Base-by-base conservation (phyloP, 2,888 invertebrate species). In the Corythucha ciliata region DNA sequence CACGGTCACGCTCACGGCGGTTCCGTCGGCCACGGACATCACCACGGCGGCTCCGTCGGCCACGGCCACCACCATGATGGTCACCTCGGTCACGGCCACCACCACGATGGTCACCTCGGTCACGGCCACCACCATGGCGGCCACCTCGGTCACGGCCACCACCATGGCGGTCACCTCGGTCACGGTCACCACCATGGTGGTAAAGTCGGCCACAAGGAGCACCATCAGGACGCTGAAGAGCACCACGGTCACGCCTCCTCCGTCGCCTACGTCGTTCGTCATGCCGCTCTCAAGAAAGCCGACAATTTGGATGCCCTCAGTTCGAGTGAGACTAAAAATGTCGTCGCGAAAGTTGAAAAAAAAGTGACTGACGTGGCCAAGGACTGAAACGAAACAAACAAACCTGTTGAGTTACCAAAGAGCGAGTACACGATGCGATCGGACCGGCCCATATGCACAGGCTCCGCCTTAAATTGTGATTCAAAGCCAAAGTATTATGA, bases 121-220 rank as follows among this genome's bases (percentile, higher is more conserved):
- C 57, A 59, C 26, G 45, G 54, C n/a, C 57, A 57, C 10, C 42
- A 45, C 1, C 56, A 58, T 29, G 51, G 54, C 18, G 55, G 53
- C 25, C 42, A 47, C 18, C 52, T 53, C 12, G 54, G 55, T 21
- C 56, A 57, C 25, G 50, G 47, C 8, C 55, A 57, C 22, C 49
- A 41, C 32, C 54, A 54, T 37, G 25, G 32, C 4, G 48, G 48
- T 1, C 24, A 36, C n/a, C 36, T 37, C 29, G 40, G 44, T 12
- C 52, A 50, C 29, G 56, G 52, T 18, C 53, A 54, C 32, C 29
- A 32, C 4, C 56, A 56, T 21, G 54, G 53, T 3, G 55, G 50
- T 7, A 20, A 37, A 2, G 44, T 32, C 14, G 55, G 48, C 7
- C 55, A 55, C 32, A 44, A 39, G 10, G 48, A 56, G 26, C 45